These are phyloP conservation scores for Athene cunicularia DNA, from an alignment of 2,113 vertebrate species.

Conservation along the genomic window DNA sequence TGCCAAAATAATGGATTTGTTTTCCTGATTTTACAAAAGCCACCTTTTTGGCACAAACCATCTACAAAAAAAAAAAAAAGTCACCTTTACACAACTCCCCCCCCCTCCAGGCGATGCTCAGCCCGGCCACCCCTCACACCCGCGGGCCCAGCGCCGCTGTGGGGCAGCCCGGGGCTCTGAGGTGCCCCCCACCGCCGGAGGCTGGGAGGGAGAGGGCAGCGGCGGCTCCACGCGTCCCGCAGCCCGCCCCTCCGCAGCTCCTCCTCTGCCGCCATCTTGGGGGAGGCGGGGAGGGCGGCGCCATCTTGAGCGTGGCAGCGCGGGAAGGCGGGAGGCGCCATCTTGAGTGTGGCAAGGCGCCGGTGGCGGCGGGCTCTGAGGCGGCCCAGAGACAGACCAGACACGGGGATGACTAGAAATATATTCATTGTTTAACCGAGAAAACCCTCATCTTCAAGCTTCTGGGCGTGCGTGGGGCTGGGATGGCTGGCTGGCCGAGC, in stretches of 20 bases:
- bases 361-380: fast-evolving
- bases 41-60: neutral
- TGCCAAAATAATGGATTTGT: neutral
- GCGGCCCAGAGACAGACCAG: neutral
- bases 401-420: neutral
- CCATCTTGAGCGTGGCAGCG: neutral
- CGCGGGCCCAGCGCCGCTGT: conserved; percentile 85
- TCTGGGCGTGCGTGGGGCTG: neutral
- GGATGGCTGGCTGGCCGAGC: fast-evolving
- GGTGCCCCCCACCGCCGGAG: fast-evolving
- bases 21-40: neutral
- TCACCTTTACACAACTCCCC: neutral
- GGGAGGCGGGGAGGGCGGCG: neutral
- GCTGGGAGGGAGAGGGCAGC: fast-evolving
- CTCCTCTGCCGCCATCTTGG: neutral
- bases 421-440: neutral
- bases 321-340: fast-evolving
- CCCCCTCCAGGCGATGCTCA: neutral
- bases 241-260: neutral
- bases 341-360: neutral
- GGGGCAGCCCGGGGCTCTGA: conserved; percentile 50
- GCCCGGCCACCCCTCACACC: conserved; percentile 83
- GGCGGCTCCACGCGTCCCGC: fast-evolving
- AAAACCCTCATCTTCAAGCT: neutral
- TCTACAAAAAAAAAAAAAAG: neutral